phyloP scores from a whole-genome alignment of 2,113 vertebrate species.

The Cyphomyrus plagiostoma region DNA sequence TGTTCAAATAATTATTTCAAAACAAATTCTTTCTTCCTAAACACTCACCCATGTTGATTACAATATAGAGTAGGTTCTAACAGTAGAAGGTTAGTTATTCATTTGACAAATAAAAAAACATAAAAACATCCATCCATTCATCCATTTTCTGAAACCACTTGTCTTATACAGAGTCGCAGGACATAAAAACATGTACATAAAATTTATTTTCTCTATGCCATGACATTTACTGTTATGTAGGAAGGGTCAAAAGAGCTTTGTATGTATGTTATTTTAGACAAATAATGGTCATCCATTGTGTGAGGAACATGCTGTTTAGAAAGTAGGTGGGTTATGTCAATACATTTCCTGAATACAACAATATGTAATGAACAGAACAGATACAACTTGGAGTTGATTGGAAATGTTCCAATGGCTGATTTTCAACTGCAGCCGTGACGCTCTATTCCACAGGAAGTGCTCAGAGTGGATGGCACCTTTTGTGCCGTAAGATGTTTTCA shows the following conservation, averaged over 20 bases:
- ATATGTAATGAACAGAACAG: background rate
- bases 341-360: background rate
- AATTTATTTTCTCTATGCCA: background rate
- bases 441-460: background rate
- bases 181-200: background rate
- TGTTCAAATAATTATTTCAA: conserved; percentile 1
- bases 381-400: background rate
- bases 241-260: background rate
- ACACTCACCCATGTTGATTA: background rate
- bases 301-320: background rate
- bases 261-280: background rate
- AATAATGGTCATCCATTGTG: background rate
- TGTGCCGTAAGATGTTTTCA: background rate
- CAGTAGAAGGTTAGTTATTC: background rate
- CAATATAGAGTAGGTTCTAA: background rate
- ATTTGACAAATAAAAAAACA: background rate
- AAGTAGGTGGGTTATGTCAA: background rate
- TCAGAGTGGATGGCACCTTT: background rate
- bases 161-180: too few species aligned
- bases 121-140: too few species aligned
- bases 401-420: background rate
- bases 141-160: too few species aligned
- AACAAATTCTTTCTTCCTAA: background rate
- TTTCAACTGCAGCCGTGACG: background rate
- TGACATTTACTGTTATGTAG: background rate